A percentile compares a stretch with the other conserved stretches of the same genome.
These are phyloP conservation scores for Cerceris ruficornis DNA, from an alignment of 2,888 invertebrate species.

Conservation along the genomic window DNA sequence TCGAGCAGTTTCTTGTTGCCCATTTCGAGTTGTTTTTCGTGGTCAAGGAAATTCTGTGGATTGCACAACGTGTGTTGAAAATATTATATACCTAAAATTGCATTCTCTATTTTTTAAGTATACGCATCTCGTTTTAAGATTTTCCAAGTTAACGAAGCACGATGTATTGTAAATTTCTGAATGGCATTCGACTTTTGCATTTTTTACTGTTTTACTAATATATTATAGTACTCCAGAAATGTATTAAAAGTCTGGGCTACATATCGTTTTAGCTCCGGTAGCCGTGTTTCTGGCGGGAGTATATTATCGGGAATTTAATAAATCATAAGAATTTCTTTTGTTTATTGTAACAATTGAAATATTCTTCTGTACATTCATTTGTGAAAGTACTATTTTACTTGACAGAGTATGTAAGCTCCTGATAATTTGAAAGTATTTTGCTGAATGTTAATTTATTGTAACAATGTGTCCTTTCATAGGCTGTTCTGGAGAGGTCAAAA, in stretches of 20 bases:
- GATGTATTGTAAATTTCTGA: background rate
- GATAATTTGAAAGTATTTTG: background rate
- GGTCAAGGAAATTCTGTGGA: conserved; percentile 60
- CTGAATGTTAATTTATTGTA: conserved; percentile 1
- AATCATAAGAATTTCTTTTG: too few relatives aligned
- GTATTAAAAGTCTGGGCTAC: background rate
- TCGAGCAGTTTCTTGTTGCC: conserved; percentile 59
- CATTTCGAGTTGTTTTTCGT: conserved; percentile 60
- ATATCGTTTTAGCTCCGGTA: background rate
- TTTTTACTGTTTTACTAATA: background rate
- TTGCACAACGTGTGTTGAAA: conserved; percentile 59
- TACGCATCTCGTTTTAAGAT: background rate
- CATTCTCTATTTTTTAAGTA: conserved; percentile 8
- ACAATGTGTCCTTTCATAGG: conserved; percentile 77
- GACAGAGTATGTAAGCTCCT: background rate
- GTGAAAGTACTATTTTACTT: background rate
- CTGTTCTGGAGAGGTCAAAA: conserved; percentile 88
- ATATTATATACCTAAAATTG: conserved; percentile 41
- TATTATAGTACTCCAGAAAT: background rate
- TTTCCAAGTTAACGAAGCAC: background rate
- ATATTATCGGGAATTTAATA: too few relatives aligned
- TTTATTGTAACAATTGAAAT: too few relatives aligned
- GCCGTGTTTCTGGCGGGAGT: background rate
- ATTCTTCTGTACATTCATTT: too few relatives aligned
- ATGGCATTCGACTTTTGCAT: background rate